Percentiles rank a stretch among this genome's conserved stretches.
phyloP scores from a whole-genome alignment of 2,888 invertebrate genomes.

The Eristalinus sepulchralis region DNA sequence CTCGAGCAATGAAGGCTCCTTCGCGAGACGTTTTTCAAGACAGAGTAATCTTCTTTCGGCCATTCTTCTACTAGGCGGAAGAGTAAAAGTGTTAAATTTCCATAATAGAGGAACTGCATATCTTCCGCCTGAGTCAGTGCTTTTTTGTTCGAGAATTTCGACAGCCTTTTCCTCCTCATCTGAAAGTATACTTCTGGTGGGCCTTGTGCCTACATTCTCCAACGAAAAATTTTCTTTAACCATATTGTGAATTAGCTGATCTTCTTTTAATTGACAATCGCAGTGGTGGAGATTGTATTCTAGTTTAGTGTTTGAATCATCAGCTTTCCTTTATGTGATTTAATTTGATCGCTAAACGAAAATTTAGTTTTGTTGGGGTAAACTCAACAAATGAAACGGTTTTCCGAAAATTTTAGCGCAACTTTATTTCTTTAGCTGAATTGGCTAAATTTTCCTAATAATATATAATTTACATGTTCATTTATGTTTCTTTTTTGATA shows the following conservation, averaged over 20 bases:
- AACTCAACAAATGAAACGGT: too few species aligned
- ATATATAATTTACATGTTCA: too few species aligned
- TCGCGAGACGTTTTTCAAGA: not conserved
- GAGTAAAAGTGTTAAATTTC: not conserved
- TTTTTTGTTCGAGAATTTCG: slow-evolving; percentile 4
- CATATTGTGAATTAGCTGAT: not conserved
- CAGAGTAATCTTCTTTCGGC: slow-evolving; percentile 22
- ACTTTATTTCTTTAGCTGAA: too few species aligned
- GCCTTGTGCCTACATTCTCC: not conserved
- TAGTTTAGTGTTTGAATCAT: too few species aligned
- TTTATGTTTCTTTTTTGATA: too few species aligned
- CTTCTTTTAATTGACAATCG: not conserved
- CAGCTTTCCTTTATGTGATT: too few species aligned
- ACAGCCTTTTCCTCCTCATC: slow-evolving; percentile 12
- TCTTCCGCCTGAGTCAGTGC: not conserved
- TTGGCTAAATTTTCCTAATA: too few species aligned
- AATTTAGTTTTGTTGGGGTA: too few species aligned
- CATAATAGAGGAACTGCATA: slow-evolving; percentile 9
- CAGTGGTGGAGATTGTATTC: too few species aligned
- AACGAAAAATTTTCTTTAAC: too few species aligned
- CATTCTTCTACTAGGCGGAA: not conserved
- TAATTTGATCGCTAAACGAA: too few species aligned
- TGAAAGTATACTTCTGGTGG: not conserved
- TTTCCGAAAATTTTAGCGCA: too few species aligned
- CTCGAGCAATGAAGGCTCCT: not conserved